Percentiles rank a stretch among this genome's conserved stretches.
Conservation (phyloP, 1,140 invertebrate species). For the Trypoxylus dichotomus region DNA sequence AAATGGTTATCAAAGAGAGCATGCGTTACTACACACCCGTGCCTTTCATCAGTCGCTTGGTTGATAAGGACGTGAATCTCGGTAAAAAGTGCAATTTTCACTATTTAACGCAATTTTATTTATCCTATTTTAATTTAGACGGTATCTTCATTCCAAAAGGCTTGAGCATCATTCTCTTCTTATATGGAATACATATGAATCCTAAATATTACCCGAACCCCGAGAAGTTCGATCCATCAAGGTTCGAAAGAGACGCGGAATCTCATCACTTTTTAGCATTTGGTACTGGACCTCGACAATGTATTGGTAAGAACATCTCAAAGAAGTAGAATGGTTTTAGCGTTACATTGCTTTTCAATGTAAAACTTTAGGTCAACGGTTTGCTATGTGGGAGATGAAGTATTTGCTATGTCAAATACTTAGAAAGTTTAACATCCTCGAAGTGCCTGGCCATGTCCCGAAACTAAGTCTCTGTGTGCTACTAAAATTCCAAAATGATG, state of each 20-base stretch:
- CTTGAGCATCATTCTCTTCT: conserved; percentile 56
- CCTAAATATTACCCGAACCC: conserved; percentile 69
- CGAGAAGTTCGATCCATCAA: conserved; percentile 74
- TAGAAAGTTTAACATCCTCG: conserved; percentile 61
- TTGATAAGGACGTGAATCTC: conserved; percentile 55
- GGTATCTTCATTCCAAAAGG: conserved; percentile 57
- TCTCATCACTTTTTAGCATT: conserved; percentile 67
- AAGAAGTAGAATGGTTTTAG: background rate
- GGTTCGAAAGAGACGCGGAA: conserved; percentile 65
- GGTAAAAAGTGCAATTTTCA: background rate
- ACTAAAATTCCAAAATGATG: conserved; percentile 53
- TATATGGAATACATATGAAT: conserved; percentile 68
- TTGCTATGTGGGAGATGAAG: conserved; percentile 77
- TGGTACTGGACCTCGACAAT: conserved; percentile 71
- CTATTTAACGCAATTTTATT: background rate
- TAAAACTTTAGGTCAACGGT: conserved; percentile 65
- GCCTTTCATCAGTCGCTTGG: conserved; percentile 63
- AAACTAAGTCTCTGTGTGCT: conserved; percentile 49
- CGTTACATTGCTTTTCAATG: background rate
- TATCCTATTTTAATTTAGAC: conserved; percentile 48
- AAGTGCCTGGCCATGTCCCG: conserved; percentile 46
- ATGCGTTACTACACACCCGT: conserved; percentile 70
- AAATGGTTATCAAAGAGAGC: conserved; percentile 65
- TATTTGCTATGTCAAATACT: conserved; percentile 67
- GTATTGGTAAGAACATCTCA: conserved; percentile 59